These are phyloP conservation scores for Vanessa cardui DNA, from an alignment of 2,888 invertebrate species.

Conservation along the genomic window DNA sequence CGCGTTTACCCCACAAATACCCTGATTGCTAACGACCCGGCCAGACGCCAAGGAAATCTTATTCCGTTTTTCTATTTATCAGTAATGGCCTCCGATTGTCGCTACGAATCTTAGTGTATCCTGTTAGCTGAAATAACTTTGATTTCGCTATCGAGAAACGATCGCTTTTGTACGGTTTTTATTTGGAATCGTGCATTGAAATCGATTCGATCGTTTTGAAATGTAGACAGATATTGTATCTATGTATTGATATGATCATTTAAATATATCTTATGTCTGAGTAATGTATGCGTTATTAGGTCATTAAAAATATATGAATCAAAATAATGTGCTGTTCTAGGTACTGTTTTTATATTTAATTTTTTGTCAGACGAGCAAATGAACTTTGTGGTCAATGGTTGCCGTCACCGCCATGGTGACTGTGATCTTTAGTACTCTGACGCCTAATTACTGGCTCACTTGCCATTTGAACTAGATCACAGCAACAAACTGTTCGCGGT, in stretches of 20 bases:
- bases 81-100: constrained; percentile 20
- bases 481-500: too few relatives aligned
- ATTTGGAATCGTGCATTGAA: neutral
- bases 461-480: too few relatives aligned
- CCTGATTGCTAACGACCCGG: constrained; percentile 66
- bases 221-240: neutral
- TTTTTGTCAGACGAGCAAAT: too few relatives aligned
- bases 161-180: constrained; percentile 5
- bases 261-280: neutral
- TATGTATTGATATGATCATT: neutral
- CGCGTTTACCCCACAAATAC: constrained; percentile 63
- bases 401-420: too few relatives aligned
- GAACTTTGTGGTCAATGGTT: too few relatives aligned
- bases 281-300: too few relatives aligned
- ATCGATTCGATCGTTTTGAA: neutral
- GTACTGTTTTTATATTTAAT: too few relatives aligned
- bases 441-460: too few relatives aligned
- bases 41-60: constrained; percentile 54
- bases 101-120: constrained; percentile 13
- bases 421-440: too few relatives aligned
- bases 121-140: constrained; percentile 10
- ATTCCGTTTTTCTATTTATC: constrained; percentile 49
- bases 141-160: constrained; percentile 7
- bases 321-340: too few relatives aligned
- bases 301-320: too few relatives aligned